Evolutionary conservation across 2,888 invertebrate species (phyloP).

Genomic region (Tridacna crocea): DNA sequence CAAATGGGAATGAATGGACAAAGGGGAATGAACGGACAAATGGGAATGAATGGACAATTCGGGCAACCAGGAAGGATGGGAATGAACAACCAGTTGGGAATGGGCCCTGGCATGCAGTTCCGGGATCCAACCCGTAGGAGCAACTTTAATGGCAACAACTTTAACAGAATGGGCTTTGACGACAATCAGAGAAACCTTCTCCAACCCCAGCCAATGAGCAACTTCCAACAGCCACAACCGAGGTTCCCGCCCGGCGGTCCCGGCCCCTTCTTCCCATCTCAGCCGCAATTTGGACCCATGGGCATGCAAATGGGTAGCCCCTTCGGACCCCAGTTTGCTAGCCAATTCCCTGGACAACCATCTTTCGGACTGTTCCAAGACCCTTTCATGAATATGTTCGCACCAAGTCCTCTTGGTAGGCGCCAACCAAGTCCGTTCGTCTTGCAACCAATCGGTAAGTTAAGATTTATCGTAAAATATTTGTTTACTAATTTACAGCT

Average conservation of each 20-base stretch:
- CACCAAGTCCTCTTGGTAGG: slow-evolving; percentile 35
- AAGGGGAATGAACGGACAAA: too few relatives aligned
- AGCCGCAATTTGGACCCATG: slow-evolving; percentile 13
- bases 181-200: slow-evolving; percentile 42
- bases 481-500: not conserved
- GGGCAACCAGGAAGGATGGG: slow-evolving; percentile 34
- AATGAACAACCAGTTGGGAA: slow-evolving; percentile 27
- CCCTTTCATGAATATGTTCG: slow-evolving; percentile 51
- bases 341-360: slow-evolving; percentile 37
- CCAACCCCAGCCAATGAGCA: slow-evolving; percentile 38
- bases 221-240: slow-evolving; percentile 9
- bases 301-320: not conserved
- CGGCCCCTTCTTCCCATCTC: not conserved
- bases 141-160: slow-evolving; percentile 35
- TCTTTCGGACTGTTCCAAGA: slow-evolving; percentile 50
- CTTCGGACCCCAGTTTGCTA: slow-evolving; percentile 33
- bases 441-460: slow-evolving; percentile 38
- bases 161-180: slow-evolving; percentile 50
- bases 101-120: slow-evolving; percentile 34
- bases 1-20: slow-evolving; percentile 13
- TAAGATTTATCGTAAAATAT: not conserved
- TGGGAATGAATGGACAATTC: slow-evolving; percentile 20
- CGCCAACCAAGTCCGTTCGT: not conserved
- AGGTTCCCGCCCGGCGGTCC: not conserved
- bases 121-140: slow-evolving; percentile 46